phyloP scores from a whole-genome alignment of 2,888 invertebrate genomes.

The Dryobota labecula region DNA sequence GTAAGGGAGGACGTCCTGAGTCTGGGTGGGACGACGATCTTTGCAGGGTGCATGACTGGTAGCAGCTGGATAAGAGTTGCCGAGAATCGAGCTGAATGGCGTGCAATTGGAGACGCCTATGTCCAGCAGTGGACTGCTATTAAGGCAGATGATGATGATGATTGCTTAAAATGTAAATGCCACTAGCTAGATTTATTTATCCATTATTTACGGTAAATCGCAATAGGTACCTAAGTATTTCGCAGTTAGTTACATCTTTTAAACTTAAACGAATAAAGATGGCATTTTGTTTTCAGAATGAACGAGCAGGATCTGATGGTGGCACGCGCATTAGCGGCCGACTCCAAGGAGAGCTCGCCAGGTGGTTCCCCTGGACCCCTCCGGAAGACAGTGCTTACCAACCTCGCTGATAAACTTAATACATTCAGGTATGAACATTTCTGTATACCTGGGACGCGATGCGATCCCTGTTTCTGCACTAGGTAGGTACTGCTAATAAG shows the following conservation, averaged over 20 bases:
- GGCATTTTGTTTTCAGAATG: slow-evolving; percentile 83
- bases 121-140: no score
- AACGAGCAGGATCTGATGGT: slow-evolving; percentile 94
- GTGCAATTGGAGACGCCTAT: no score
- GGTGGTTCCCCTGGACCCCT: slow-evolving; percentile 91
- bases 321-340: slow-evolving; percentile 93
- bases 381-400: slow-evolving; percentile 91
- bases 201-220: background rate
- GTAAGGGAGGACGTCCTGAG: no score
- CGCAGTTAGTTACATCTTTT: background rate
- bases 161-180: no score
- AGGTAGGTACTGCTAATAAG: background rate
- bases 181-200: no score
- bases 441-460: background rate
- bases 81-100: no score
- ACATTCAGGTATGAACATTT: slow-evolving; percentile 91
- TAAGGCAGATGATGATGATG: no score
- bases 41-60: no score
- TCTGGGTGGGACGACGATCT: no score
- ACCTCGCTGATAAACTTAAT: slow-evolving; percentile 92
- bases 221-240: background rate
- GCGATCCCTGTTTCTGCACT: background rate
- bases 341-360: slow-evolving; percentile 90
- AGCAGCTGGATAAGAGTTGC: no score
- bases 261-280: background rate